Evolutionary conservation across 2,113 vertebrate genomes (phyloP), one percentile per base, ranked within the genome.

Genomic region (Thamnophis sirtalis): DNA sequence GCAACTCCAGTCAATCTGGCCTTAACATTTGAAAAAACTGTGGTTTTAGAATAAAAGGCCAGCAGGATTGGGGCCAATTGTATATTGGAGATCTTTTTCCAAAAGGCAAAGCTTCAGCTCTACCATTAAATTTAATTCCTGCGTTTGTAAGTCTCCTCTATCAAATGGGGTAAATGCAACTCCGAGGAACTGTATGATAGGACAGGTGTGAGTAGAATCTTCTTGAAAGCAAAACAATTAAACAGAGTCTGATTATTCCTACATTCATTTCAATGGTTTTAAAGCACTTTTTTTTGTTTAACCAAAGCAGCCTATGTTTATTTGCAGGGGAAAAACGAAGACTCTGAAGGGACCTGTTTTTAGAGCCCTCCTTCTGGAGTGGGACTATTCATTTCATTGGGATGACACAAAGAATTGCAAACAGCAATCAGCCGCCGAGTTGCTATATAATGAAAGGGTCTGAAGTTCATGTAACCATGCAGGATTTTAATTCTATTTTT

Each of bases 401-500:
- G 21, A 43, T 49, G 13, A 38, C 63, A 84, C 43, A 33, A 33
- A 19, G 43, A 51, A 43, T 53, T 92, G 9, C 28, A n/a, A 10
- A 21, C 53, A 89, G 43, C 51, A 89, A 54, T 21, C 63, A 86
- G 55, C 54, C 60, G 84, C 55, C 8, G 3, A 53, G 48, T 60
- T 50, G 54, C 73, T 26, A 19, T 92, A 51, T 86, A 89, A 92
- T 92, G 87, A 63, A n/a, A 85, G 54, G 48, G 73, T 92, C 73
- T 24, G 51, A 92, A 94, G 60, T 93, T 94, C 92, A 92, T 9
- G 48, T 9, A 15, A 54, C 90, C 84, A 91, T 89, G 88, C 90
- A 80, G 8, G 58, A 88, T 95, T 95, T 91, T 94, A 93, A 95
- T 92, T 94, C 91, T 13, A n/a, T 50, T 55, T 90, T 88, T 93